A percentile compares a stretch with the other conserved stretches of the same genome.
Conservation (phyloP, 2,113 vertebrate species). For the Microcebus jonahi region DNA sequence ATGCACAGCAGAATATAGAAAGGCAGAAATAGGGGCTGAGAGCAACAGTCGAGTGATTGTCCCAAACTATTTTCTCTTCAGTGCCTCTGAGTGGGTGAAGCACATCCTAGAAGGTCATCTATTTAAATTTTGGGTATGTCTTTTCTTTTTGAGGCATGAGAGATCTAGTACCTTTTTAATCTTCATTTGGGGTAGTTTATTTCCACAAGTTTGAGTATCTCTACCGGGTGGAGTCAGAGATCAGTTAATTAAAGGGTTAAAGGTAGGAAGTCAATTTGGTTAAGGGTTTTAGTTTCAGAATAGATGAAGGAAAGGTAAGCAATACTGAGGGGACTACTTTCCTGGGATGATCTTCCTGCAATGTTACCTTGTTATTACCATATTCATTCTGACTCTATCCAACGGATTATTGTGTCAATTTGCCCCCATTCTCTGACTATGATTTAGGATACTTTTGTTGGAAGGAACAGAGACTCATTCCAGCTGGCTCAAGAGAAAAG, state of each 20-base stretch:
- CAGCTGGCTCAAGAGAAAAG: slow-evolving; percentile 58
- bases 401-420: not conserved
- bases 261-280: not conserved
- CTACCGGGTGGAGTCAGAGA: slow-evolving; percentile 62
- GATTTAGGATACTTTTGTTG: not conserved
- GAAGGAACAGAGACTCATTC: not conserved
- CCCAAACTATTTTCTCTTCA: not conserved
- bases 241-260: slow-evolving; percentile 60
- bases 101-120: not conserved
- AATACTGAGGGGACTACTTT: not conserved
- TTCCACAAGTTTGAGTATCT: not conserved
- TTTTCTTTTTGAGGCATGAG: not conserved
- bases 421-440: not conserved
- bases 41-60: not conserved
- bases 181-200: not conserved
- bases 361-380: not conserved
- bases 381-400: not conserved
- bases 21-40: not conserved
- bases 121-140: not conserved
- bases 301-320: not conserved
- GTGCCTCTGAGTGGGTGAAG: not conserved
- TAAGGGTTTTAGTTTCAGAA: slow-evolving; percentile 21
- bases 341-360: not conserved
- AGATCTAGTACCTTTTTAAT: not conserved
- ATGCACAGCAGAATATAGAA: not conserved